Conservation (phyloP, 2,888 invertebrate genomes). For the Coenonympha glycerion region DNA sequence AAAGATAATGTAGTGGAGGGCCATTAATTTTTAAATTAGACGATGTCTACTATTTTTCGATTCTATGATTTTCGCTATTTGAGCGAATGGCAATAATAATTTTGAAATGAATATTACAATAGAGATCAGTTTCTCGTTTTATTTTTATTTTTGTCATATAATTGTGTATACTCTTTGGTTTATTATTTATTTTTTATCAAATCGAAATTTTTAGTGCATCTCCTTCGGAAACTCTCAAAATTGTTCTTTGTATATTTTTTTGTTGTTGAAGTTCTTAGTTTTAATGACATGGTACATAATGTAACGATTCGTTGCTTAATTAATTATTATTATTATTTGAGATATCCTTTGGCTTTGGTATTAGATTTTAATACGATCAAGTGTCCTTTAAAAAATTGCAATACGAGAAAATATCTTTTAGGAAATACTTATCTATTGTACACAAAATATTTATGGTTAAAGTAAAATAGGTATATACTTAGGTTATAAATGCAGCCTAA, state of each 20-base stretch:
- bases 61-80: too few species aligned
- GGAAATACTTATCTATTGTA: slow-evolving; percentile 3
- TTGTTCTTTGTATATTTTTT: slow-evolving; percentile 44
- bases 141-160: slow-evolving; percentile 29
- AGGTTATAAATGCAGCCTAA: slow-evolving; percentile 17
- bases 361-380: slow-evolving; percentile 23
- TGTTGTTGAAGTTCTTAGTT: slow-evolving; percentile 63
- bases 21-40: too few species aligned
- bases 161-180: slow-evolving; percentile 31
- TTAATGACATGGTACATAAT: slow-evolving; percentile 38
- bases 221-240: slow-evolving; percentile 57
- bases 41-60: too few species aligned
- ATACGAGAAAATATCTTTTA: slow-evolving; percentile 15
- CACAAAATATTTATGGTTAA: slow-evolving; percentile 15
- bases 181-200: slow-evolving; percentile 31
- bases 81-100: too few species aligned
- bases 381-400: slow-evolving; percentile 28
- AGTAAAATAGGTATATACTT: slow-evolving; percentile 10
- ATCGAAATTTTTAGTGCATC: slow-evolving; percentile 39
- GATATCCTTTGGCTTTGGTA: slow-evolving; percentile 24
- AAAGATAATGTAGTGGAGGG: too few species aligned
- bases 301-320: slow-evolving; percentile 54
- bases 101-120: too few species aligned
- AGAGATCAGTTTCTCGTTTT: slow-evolving; percentile 27
- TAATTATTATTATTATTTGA: slow-evolving; percentile 34